A percentile compares a stretch with the other conserved stretches of the same genome.
Conservation (phyloP, 2,888 invertebrate genomes). For the Folsomia manolachei region DNA sequence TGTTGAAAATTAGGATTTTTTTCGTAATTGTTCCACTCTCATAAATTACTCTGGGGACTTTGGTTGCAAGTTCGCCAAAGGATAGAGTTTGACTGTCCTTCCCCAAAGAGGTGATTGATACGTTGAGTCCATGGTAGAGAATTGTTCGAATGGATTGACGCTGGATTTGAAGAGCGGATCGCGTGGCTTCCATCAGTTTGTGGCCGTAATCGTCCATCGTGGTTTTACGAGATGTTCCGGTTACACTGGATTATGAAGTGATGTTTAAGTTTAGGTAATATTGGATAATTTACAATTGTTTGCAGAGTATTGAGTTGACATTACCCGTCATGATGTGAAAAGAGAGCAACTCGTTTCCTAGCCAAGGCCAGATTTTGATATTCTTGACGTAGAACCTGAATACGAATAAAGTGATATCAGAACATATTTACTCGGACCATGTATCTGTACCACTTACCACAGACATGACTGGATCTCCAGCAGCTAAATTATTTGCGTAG, state of each 20-base stretch:
- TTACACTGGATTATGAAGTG: constrained; percentile 8
- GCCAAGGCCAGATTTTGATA: constrained; percentile 78
- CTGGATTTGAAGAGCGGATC: constrained; percentile 52
- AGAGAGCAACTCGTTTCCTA: constrained; percentile 79
- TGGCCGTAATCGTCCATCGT: constrained; percentile 93
- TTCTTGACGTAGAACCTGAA: constrained; percentile 71
- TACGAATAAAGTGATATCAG: too few species aligned
- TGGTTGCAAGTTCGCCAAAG: constrained; percentile 72
- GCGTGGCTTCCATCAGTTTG: constrained; percentile 76
- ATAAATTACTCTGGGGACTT: constrained; percentile 57
- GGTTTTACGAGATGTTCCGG: constrained; percentile 85
- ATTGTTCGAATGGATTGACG: constrained; percentile 13
- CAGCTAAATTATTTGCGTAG: constrained; percentile 70
- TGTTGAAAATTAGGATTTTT: constrained; percentile 75
- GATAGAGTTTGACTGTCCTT: constrained; percentile 51
- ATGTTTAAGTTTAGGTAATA: too few species aligned
- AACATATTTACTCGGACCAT: too few species aligned
- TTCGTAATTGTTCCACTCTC: constrained; percentile 56
- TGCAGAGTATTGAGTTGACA: too few species aligned
- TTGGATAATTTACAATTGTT: too few species aligned
- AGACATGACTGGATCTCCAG: constrained; percentile 52
- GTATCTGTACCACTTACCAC: too few species aligned
- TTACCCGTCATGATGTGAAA: constrained; percentile 88
- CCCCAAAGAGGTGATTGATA: constrained; percentile 5
- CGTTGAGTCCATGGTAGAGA: constrained; percentile 9